Conservation (phyloP, 2,113 vertebrate species). For the Copsychus sechellarum region DNA sequence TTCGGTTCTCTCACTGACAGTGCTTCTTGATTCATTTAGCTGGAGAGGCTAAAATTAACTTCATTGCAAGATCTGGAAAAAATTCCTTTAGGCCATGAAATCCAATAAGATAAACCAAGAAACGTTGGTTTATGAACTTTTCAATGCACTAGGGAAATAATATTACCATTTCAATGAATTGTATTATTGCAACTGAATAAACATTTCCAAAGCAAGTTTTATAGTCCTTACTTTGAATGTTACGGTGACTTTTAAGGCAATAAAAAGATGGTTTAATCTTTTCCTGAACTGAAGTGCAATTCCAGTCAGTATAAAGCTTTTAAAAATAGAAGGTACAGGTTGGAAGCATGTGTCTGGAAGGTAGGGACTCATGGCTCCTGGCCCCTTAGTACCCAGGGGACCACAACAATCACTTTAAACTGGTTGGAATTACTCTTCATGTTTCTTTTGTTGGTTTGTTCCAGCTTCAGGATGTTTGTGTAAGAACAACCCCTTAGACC, state of each 20-base stretch:
- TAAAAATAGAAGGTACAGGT: slow-evolving; percentile 6
- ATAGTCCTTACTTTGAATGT: slow-evolving; percentile 24
- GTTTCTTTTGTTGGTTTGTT: neutral
- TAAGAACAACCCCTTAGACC: neutral
- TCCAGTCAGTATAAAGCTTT: neutral
- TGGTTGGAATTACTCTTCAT: neutral
- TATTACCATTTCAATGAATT: slow-evolving; percentile 38
- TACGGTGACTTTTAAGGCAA: slow-evolving; percentile 44
- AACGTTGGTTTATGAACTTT: slow-evolving; percentile 43
- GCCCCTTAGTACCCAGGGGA: neutral
- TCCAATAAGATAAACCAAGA: slow-evolving; percentile 61
- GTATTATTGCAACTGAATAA: slow-evolving; percentile 61
- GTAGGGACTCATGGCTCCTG: neutral
- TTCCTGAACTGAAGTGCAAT: neutral
- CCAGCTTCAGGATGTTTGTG: neutral
- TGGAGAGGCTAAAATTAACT: slow-evolving; percentile 56
- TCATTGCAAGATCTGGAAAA: slow-evolving; percentile 49
- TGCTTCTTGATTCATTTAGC: slow-evolving; percentile 37
- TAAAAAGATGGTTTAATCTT: slow-evolving; percentile 30
- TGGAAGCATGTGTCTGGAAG: neutral
- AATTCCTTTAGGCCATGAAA: slow-evolving; percentile 44
- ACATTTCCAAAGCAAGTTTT: slow-evolving; percentile 54
- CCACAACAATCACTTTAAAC: neutral
- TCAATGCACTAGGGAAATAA: slow-evolving; percentile 3
- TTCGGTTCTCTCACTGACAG: neutral